These are phyloP conservation scores for Dascyllus trimaculatus DNA, from an alignment of 2,113 vertebrate genomes.

Conservation along the genomic window DNA sequence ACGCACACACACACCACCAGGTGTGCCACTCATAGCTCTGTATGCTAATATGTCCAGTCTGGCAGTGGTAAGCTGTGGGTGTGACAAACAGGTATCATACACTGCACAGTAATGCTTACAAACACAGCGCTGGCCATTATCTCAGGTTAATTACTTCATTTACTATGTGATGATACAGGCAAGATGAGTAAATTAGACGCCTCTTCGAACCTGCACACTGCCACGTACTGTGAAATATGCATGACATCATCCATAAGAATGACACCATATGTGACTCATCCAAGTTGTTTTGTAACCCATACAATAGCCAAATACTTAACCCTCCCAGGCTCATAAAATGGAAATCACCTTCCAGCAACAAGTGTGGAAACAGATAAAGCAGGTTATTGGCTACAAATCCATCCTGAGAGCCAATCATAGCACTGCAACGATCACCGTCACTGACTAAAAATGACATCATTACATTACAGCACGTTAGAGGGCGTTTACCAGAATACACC, in stretches of 20 bases:
- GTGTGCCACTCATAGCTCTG: conserved; percentile 48
- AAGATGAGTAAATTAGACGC: background rate
- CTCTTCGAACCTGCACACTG: background rate
- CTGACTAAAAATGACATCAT: conserved; percentile 41
- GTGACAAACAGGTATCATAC: background rate
- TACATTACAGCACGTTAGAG: conserved; percentile 8
- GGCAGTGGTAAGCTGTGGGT: conserved; percentile 9
- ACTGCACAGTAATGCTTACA: background rate
- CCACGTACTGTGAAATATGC: background rate
- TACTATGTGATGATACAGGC: background rate
- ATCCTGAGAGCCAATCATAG: conserved; percentile 44
- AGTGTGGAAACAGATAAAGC: conserved; percentile 33
- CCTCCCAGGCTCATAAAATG: background rate
- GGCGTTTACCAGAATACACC: background rate
- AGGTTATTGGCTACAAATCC: conserved; percentile 48
- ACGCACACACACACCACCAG: conserved; percentile 19
- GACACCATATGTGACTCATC: conserved; percentile 62
- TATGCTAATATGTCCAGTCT: conserved; percentile 28
- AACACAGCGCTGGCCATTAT: background rate
- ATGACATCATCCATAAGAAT: conserved; percentile 45
- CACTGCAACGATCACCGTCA: conserved; percentile 7
- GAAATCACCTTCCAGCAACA: conserved; percentile 71
- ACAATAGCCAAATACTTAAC: conserved; percentile 32
- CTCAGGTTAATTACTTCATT: conserved; percentile 16
- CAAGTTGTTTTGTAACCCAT: conserved; percentile 41